Evolutionary conservation across 2,888 invertebrate genomes (phyloP).

Genomic region (Sarcophaga subvicina): DNA sequence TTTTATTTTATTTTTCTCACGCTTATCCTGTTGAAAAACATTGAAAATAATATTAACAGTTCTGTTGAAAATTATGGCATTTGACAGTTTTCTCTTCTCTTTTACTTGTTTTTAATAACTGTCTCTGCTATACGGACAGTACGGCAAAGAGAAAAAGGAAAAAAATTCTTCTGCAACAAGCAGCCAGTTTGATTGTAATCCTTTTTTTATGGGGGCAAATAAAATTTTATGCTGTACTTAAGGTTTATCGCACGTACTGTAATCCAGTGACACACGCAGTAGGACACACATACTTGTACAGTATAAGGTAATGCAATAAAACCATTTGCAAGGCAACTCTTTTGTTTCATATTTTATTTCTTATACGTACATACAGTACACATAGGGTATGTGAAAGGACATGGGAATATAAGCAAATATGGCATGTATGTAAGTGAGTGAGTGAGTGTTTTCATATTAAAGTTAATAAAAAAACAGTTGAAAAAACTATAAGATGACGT

Average conservation of each 20-base stretch:
- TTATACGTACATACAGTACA: not conserved
- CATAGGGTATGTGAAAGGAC: not conserved
- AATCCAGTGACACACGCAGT: not conserved
- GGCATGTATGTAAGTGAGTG: not conserved
- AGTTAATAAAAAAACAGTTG: not conserved
- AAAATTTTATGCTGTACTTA: conserved; percentile 30
- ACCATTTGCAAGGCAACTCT: conserved; percentile 23
- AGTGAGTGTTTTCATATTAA: not conserved
- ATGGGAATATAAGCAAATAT: not conserved
- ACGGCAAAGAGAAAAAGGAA: no score
- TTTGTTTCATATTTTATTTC: not conserved
- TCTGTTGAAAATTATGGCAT: conserved; percentile 37
- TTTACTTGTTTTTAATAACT: conserved; percentile 4
- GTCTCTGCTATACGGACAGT: not conserved
- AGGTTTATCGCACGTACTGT: conserved; percentile 35
- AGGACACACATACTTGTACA: not conserved
- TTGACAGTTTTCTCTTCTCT: conserved; percentile 5
- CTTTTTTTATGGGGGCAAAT: conserved; percentile 18
- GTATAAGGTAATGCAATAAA: conserved; percentile 31
- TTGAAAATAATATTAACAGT: conserved; percentile 30
- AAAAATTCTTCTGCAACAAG: not conserved
- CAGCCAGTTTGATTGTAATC: conserved; percentile 23
- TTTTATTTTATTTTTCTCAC: not conserved
- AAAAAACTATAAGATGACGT: not conserved
- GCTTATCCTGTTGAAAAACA: conserved; percentile 37